Base-by-base conservation (phyloP, 1,140 invertebrate genomes). In the Halyomorpha halys region DNA sequence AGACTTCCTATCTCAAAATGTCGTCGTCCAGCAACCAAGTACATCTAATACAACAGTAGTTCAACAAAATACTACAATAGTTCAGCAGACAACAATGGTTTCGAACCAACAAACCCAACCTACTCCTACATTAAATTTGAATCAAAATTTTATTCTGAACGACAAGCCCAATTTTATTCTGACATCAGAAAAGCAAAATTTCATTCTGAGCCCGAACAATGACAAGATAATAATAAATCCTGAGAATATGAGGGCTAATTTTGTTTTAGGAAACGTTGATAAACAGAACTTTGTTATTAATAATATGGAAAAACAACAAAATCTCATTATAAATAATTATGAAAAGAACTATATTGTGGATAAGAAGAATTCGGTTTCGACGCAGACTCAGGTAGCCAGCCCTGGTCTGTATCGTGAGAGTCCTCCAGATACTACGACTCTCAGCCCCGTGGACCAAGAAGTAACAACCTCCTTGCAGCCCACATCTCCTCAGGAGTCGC, bases 351-450 rank as follows among this genome's bases (percentile, higher is more conserved):
- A 44, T 49, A n/a, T 53, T 9, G 59, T 59, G 1, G 61, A 66
- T 59, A 63, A 63, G 19, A 63, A 63, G 30, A 67, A 87, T 73
- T 86, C 85, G 2, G 85, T 87, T 30, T 87, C 85, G 1, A 87
- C 85, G 4, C 86, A 89, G 72, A 87, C 86, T 39, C 79, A 79
- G 0, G 82, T 83, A 13, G 67, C 69, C 21, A 68, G 66, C 13
- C 67, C 71, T 13, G 65, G 67, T 74, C 76, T 63, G 78, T 70
- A 63, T 76, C 70, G 70, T 65, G 75, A 77, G 14, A 75, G 78
- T 63, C 86, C 87, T 6, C 87, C 87, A 0, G 87, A 90, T 70
- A 91, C 87, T 0, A 90, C 87, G 0, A 90, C 87, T 0, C 84
- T 86, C 67, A 89, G 87, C 75, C 87, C 87, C 18, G 76, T 79